Conservation (phyloP, 2,797 vertebrate genomes). For the Malacoraja senta region DNA sequence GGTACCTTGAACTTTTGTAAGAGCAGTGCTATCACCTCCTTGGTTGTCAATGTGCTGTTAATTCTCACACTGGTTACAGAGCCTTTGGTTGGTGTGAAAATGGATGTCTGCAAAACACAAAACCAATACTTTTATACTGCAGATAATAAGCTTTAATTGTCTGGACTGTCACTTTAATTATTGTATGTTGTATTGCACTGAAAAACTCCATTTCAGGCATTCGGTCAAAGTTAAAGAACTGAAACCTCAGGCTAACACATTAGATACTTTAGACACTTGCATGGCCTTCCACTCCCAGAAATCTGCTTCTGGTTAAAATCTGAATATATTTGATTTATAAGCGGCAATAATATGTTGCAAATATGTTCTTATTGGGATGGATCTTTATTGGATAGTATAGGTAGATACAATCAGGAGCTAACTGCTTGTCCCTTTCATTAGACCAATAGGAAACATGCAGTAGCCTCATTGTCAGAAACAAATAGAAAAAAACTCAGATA, state of each 20-base stretch:
- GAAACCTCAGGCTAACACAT: background rate
- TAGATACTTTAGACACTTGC: background rate
- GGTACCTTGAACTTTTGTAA: slow-evolving; percentile 84
- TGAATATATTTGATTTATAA: background rate
- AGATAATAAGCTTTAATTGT: background rate
- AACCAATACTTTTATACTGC: background rate
- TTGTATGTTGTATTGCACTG: background rate
- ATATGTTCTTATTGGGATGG: background rate
- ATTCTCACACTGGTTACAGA: slow-evolving; percentile 81
- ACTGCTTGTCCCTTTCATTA: background rate
- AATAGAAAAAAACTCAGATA: background rate
- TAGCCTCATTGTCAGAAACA: background rate
- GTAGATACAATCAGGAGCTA: background rate
- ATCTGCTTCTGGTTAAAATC: background rate
- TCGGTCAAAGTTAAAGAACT: background rate
- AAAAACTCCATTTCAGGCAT: background rate
- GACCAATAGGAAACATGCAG: no score
- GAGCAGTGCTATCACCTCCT: slow-evolving; percentile 79
- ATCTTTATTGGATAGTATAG: no score
- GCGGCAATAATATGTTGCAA: background rate
- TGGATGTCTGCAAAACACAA: slow-evolving; percentile 68
- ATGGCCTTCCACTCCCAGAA: no score
- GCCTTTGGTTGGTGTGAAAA: slow-evolving; percentile 80
- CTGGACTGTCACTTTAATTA: background rate
- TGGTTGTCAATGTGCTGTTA: slow-evolving; percentile 74